These are phyloP conservation scores for human DNA, from an alignment of 2,113 vertebrate genomes.

Conservation along the genomic window GRCh38 chr12:52054501-52055000, in stretches of 20 bases:
- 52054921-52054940: conserved; percentile 79
- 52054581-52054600: conserved; percentile 74
- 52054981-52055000: conserved; percentile 87
- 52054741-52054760: conserved; percentile 90
- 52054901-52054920: conserved; percentile 85
- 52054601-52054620: conserved; percentile 77
- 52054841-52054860: conserved; percentile 87
- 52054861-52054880: conserved; percentile 74
- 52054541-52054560: conserved; percentile 74
- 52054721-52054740: conserved; percentile 91
- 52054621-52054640: conserved; percentile 88
- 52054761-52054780: conserved; percentile 88
- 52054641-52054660: conserved; percentile 95
- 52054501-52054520: conserved; percentile 87
- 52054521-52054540: conserved; percentile 95
- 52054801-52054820: conserved; percentile 89
- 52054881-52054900: conserved; percentile 89
- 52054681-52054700: conserved; percentile 88
- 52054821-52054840: conserved; percentile 88
- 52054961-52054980: conserved; percentile 67
- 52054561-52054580: conserved; percentile 63
- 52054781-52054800: conserved; percentile 91
- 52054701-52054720: conserved; percentile 93
- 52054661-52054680: conserved; percentile 89
- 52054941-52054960: conserved; percentile 82